Evolutionary conservation across 2,113 vertebrate genomes (phyloP), one percentile per base, ranked within the genome.

Genomic region (Alligator sinensis): DNA sequence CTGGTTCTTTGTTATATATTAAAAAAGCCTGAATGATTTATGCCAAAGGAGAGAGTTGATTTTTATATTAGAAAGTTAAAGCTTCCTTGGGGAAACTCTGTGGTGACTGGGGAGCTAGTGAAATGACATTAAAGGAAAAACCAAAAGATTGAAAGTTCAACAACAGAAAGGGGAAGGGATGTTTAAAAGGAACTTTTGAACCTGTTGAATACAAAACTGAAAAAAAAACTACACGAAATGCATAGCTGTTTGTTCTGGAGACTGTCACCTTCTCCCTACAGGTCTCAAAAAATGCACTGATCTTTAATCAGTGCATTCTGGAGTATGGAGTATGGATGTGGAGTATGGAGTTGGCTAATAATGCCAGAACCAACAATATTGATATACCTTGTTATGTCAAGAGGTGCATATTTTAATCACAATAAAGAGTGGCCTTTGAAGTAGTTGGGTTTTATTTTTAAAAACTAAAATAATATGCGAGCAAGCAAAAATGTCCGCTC

Each of bases 71-170:
- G 60, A 89, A 93, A 70, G 84, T 87, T 54, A 70, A 28, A 78
- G 70, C 54, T 38, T 88, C 30, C 8, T 7, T 72, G 82, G 60
- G 47, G 88, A 91, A 72, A 30, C 38, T 82, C 28, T 89, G 16
- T 72, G 59, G 79, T 92, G 76, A 88, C 68, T 86, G 57, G 88
- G 62, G 62, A 92, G 38, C 12, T 92, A 91, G 89, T 63, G 30
- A 21, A 74, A 76, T 70, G 2, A 84, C 82, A 78, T 84, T 93
- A 89, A 92, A 66, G 80, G 13, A 88, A 64, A 47, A 95, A 66
- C 25, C 77, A 79, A 95, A 62, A 77, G 70, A 55, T n/a, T 87
- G 57, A n/a, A 91, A 70, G 62, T 21, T 86, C 58, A 78, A 17
- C 21, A 82, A 1, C 34, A 81, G 10, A 2, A 63, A 84, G 27